A percentile compares a stretch with the other conserved stretches of the same genome.
phyloP scores from a whole-genome alignment of 2,113 vertebrate species.

The Peucedramus taeniatus region DNA sequence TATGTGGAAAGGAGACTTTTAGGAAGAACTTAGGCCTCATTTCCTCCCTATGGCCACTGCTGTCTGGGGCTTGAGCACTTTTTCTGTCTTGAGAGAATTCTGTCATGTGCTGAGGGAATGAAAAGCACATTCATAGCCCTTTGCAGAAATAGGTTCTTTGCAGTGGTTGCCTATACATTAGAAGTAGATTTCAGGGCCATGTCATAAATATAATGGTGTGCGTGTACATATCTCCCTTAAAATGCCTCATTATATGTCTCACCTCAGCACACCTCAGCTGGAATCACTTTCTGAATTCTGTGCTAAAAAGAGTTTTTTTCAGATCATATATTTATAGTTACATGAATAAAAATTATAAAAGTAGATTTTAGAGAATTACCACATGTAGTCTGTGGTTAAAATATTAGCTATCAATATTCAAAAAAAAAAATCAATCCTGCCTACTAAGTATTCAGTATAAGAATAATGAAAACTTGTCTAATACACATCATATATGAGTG shows the following conservation, averaged over 20 bases:
- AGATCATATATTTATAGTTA: neutral
- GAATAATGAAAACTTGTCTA: neutral
- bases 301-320: neutral
- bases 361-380: neutral
- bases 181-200: neutral
- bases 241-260: neutral
- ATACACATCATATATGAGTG: neutral
- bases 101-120: neutral
- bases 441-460: neutral
- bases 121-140: neutral
- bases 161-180: neutral
- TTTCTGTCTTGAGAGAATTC: neutral
- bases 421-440: neutral
- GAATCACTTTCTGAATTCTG: neutral
- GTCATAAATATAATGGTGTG: neutral
- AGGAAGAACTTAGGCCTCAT: neutral
- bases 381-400: neutral
- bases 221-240: fast-evolving
- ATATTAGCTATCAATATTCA: neutral
- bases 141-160: neutral
- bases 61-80: neutral
- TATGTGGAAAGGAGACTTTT: neutral
- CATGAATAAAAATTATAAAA: neutral
- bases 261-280: neutral
- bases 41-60: neutral